phyloP scores from a whole-genome alignment of 1,140 invertebrate species.

The Chymomyza costata region DNA sequence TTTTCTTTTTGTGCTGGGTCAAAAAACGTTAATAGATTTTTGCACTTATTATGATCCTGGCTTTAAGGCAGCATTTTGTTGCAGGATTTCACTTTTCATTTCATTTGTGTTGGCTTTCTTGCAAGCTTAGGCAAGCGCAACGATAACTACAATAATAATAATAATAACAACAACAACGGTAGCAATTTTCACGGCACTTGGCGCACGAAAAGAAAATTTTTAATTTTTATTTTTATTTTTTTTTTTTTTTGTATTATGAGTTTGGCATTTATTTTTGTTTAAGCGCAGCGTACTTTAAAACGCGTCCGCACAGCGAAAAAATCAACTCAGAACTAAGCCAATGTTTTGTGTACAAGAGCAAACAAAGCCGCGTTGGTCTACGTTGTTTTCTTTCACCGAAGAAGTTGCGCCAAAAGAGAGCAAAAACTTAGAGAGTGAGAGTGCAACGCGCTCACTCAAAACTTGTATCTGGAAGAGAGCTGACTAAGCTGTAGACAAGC shows the following conservation, averaged over 20 bases:
- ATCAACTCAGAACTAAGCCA: slow-evolving; percentile 68
- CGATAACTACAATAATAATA: slow-evolving; percentile 2
- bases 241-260: slow-evolving; percentile 1
- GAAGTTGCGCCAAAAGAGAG: too few relatives aligned
- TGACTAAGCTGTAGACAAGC: too few relatives aligned
- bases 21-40: not conserved
- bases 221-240: slow-evolving; percentile 6
- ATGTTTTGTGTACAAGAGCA: slow-evolving; percentile 37
- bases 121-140: slow-evolving; percentile 51
- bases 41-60: slow-evolving; percentile 29
- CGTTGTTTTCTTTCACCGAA: too few relatives aligned
- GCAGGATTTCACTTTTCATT: slow-evolving; percentile 68
- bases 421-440: too few relatives aligned
- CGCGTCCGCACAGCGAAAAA: slow-evolving; percentile 60
- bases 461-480: too few relatives aligned
- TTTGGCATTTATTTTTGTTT: slow-evolving; percentile 18
- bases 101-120: slow-evolving; percentile 41
- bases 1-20: slow-evolving; percentile 11
- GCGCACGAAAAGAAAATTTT: slow-evolving; percentile 55
- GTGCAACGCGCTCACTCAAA: too few relatives aligned
- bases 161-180: slow-evolving; percentile 2
- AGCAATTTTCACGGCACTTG: slow-evolving; percentile 28
- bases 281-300: slow-evolving; percentile 20
- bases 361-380: slow-evolving; percentile 28
- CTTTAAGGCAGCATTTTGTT: slow-evolving; percentile 13